Percentiles rank a stretch among this genome's conserved stretches.
Conservation (phyloP, 2,113 vertebrate species). For the Panurus biarmicus region DNA sequence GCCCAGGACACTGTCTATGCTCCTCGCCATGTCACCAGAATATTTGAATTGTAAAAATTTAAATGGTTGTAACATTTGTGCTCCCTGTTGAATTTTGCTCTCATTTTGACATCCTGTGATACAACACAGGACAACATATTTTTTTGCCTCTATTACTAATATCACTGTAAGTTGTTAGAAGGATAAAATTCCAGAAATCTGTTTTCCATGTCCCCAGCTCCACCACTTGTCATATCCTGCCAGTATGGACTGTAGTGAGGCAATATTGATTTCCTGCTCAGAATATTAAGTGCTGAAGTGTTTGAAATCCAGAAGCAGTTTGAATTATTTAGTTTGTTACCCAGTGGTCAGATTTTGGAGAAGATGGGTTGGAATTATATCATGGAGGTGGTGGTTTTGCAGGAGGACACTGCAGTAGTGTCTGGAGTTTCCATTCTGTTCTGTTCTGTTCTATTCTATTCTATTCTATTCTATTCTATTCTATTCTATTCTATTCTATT, state of each 20-base stretch:
- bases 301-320: neutral
- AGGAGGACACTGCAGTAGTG: neutral
- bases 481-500: accelerated
- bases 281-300: neutral
- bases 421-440: neutral
- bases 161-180: neutral
- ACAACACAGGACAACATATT: no score
- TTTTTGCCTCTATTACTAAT: neutral
- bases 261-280: neutral
- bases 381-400: neutral
- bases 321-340: neutral
- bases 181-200: neutral
- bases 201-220: neutral
- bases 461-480: accelerated
- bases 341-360: neutral
- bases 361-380: neutral
- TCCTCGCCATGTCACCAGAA: neutral
- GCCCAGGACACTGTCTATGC: neutral
- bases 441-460: accelerated
- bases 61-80: neutral
- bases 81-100: neutral
- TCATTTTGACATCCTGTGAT: neutral
- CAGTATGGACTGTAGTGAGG: accelerated
- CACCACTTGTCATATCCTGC: neutral
- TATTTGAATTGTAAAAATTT: neutral